Conservation (phyloP, 2,888 invertebrate genomes). For the Dicycla oo region DNA sequence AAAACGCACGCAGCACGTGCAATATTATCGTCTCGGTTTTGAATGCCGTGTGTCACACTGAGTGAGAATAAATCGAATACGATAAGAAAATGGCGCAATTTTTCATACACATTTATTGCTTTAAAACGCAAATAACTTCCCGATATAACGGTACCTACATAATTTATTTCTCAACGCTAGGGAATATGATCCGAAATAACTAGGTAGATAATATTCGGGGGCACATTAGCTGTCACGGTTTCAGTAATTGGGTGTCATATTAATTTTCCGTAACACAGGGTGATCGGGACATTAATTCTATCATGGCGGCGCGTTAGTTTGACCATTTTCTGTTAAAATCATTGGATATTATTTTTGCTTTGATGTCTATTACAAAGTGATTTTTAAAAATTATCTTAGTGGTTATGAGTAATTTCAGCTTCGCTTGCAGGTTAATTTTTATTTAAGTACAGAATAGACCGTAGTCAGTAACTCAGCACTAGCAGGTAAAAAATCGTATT, state of each 20-base stretch:
- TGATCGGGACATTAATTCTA: slow-evolving; percentile 20
- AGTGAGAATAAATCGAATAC: slow-evolving; percentile 42
- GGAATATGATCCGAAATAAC: slow-evolving; percentile 37
- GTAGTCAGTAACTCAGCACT: background rate
- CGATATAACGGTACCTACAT: slow-evolving; percentile 7
- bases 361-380: background rate
- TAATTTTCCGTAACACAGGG: slow-evolving; percentile 35
- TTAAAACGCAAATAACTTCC: slow-evolving; percentile 52
- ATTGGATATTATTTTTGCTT: background rate
- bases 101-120: slow-evolving; percentile 50
- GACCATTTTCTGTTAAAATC: slow-evolving; percentile 9
- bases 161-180: slow-evolving; percentile 37
- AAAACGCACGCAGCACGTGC: slow-evolving; percentile 26
- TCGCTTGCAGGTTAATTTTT: background rate
- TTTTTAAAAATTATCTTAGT: background rate
- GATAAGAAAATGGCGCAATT: slow-evolving; percentile 57
- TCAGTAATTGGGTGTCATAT: slow-evolving; percentile 47
- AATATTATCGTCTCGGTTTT: slow-evolving; percentile 45
- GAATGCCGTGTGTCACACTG: slow-evolving; percentile 42
- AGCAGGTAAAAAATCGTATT: background rate
- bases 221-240: slow-evolving; percentile 37
- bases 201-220: slow-evolving; percentile 23
- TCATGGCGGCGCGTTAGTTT: slow-evolving; percentile 30
- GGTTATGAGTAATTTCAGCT: background rate
- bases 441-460: background rate